phyloP scores from a whole-genome alignment of 2,888 invertebrate species.

The Dione juno region DNA sequence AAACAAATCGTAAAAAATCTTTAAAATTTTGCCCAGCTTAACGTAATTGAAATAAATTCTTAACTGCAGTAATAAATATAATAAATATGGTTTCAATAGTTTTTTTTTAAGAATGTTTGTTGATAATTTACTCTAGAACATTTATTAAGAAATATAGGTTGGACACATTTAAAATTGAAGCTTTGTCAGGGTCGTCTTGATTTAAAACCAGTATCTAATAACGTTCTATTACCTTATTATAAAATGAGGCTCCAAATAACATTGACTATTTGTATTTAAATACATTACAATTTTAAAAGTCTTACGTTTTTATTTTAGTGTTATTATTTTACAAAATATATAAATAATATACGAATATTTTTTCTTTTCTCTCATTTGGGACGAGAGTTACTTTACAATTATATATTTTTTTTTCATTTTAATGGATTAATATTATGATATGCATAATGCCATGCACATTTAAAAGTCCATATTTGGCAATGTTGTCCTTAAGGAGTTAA shows the following conservation, averaged over 20 bases:
- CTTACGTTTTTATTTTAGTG: background rate
- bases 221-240: background rate
- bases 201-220: background rate
- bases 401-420: background rate
- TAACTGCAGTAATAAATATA: too few species aligned
- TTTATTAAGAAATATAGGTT: too few species aligned
- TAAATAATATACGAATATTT: background rate
- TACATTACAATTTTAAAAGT: background rate
- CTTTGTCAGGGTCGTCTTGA: constrained; percentile 4
- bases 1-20: too few species aligned
- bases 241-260: background rate
- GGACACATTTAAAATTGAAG: background rate
- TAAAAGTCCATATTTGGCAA: constrained; percentile 21
- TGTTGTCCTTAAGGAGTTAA: constrained; percentile 66
- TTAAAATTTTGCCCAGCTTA: too few species aligned
- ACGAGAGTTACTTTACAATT: background rate
- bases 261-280: background rate
- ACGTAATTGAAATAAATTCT: too few species aligned
- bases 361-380: background rate
- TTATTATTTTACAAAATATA: background rate
- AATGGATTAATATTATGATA: background rate
- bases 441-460: background rate
- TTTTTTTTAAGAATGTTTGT: too few species aligned
- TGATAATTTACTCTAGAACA: too few species aligned
- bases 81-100: too few species aligned